A percentile compares a stretch with the other conserved stretches of the same genome.
These are phyloP conservation scores for Papio anubis DNA, from an alignment of 2,113 vertebrate genomes.

Conservation along the genomic window DNA sequence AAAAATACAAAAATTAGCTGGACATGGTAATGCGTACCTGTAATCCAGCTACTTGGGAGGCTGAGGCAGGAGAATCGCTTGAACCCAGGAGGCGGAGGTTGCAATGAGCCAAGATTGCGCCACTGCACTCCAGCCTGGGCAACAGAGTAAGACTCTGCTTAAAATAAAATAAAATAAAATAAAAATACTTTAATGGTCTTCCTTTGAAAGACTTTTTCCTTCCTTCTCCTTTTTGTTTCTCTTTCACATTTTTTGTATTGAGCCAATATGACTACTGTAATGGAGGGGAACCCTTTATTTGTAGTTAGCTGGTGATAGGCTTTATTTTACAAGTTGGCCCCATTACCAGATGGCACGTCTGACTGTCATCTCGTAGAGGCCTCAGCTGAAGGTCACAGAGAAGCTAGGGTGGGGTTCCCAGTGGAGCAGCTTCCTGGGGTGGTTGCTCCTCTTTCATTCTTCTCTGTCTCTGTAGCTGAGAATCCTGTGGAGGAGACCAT, in stretches of 20 bases:
- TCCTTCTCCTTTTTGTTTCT: neutral
- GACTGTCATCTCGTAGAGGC: neutral
- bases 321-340: neutral
- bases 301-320: neutral
- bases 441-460: neutral
- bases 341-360: accelerated
- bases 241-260: neutral
- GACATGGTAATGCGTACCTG: neutral
- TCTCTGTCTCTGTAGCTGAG: conserved; percentile 85
- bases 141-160: neutral
- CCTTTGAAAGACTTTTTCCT: neutral
- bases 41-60: neutral
- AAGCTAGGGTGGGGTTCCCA: neutral
- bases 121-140: neutral
- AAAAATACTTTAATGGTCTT: neutral
- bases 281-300: neutral
- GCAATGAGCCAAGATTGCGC: neutral
- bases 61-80: neutral
- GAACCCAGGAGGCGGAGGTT: neutral
- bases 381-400: neutral
- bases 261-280: neutral
- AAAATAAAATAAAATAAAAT: neutral
- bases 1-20: too few species aligned
- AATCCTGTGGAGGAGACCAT: conserved; percentile 84
- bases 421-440: accelerated